Conservation (phyloP, 2,888 invertebrate genomes). For the Agriopis leucophaearia region DNA sequence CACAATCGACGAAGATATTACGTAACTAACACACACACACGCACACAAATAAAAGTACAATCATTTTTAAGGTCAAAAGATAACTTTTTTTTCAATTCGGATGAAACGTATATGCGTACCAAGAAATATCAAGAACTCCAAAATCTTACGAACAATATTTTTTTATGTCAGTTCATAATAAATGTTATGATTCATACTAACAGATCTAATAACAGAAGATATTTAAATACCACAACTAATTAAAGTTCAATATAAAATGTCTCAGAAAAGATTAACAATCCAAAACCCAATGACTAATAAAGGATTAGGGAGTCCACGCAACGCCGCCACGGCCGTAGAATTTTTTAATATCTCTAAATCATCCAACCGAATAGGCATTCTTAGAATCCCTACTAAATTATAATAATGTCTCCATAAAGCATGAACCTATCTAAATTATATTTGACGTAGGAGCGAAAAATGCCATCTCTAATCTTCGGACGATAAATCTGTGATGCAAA, state of each 20-base stretch:
- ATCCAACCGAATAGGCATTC: constrained; percentile 67
- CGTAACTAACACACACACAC: too few relatives aligned
- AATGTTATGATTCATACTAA: constrained; percentile 27
- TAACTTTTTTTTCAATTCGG: too few relatives aligned
- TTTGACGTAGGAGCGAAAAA: constrained; percentile 72
- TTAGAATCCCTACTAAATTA: constrained; percentile 70
- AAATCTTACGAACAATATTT: not conserved
- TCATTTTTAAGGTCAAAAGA: too few relatives aligned
- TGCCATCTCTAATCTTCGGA: constrained; percentile 63
- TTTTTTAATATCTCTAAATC: constrained; percentile 75
- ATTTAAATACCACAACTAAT: constrained; percentile 50
- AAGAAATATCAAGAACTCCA: not conserved
- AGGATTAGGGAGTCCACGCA: constrained; percentile 64
- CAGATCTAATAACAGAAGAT: constrained; percentile 38
- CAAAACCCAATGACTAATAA: constrained; percentile 74
- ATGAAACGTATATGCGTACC: too few relatives aligned
- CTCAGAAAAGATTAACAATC: constrained; percentile 65
- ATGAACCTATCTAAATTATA: constrained; percentile 74
- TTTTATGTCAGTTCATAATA: not conserved
- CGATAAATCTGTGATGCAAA: constrained; percentile 79
- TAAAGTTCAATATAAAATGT: constrained; percentile 52
- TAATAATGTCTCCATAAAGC: constrained; percentile 71
- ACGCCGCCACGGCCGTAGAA: constrained; percentile 56
- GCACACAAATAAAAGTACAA: too few relatives aligned
- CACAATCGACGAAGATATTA: too few relatives aligned